Conservation (phyloP, 2,797 vertebrate species). For the Emydoidea blandingii region DNA sequence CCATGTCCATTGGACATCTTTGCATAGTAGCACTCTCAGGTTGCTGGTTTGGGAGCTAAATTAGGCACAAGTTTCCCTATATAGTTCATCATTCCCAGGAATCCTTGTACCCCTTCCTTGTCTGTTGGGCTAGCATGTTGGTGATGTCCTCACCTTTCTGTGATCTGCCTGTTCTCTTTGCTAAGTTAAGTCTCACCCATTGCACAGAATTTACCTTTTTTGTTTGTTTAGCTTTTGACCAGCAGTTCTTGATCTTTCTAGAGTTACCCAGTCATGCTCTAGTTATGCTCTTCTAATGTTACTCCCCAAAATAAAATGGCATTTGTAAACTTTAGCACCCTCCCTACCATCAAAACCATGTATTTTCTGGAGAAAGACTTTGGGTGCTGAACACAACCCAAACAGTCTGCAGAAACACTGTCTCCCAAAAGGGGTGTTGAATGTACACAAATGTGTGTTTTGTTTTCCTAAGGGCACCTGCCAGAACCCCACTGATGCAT, state of each 20-base stretch:
- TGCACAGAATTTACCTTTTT: not conserved
- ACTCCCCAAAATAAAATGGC: not conserved
- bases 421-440: not conserved
- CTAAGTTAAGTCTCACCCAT: not conserved
- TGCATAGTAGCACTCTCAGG: not conserved
- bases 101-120: not conserved
- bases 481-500: not conserved
- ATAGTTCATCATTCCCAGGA: not conserved
- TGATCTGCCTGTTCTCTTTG: not conserved
- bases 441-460: rapidly evolving
- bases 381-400: not conserved
- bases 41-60: not conserved
- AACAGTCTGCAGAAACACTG: not conserved
- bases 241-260: not conserved
- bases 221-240: not conserved
- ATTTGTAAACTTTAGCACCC: not conserved
- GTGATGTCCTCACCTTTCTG: not conserved
- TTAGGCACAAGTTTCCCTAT: not conserved
- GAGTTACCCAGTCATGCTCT: not conserved
- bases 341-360: not conserved
- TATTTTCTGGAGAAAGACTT: not conserved
- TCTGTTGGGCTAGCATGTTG: not conserved
- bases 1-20: not conserved
- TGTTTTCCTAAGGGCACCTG: not conserved
- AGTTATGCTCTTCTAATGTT: not conserved